Base-by-base conservation (phyloP, 2,888 invertebrate genomes). In the Morpho deidamia region DNA sequence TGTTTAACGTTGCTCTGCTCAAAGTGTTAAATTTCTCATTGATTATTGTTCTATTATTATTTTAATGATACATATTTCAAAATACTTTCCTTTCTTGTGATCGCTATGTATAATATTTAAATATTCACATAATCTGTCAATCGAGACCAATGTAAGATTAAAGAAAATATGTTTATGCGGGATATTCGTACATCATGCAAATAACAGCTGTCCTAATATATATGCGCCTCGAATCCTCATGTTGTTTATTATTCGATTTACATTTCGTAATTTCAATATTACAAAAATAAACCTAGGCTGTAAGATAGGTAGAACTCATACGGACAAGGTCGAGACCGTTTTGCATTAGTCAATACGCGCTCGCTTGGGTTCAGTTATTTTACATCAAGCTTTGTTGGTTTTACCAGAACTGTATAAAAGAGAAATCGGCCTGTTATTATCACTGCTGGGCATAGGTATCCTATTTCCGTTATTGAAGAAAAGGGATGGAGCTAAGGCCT, bases 161-260 rank as follows among this genome's bases (percentile, higher is more conserved):
- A 50, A 45, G 42, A 32, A 23, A 54, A 37, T 10, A 37, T 43
- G 12, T 53, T 53, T 47, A 47, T 11, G 11, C 10, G 12, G 40
- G 12, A 32, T 33, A 44, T 34, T 11, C 37, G 10, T 37, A 45
- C 47, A n/a, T 40, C 11, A 39, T 33, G 43, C 44, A 48, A 44
- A 54, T 50, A 50, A 41, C 45, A 49, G 41, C 37, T 44, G 49
- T 14, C 37, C 10, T 7, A 35, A 42, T 50, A 50, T 37, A 50
- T 50, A 23, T 40, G 34, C 35, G 51, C 14, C 37, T 41, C 37
- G 44, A 40, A 49, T 50, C 40, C 37, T 10, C 35, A 34, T 49
- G 44, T 44, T 54, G 49, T 54, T 54, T 50, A 49, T 54, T 37
- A n/a, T 37, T 46, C 35, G 34, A 44, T 44, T 39, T 51, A 11